These are phyloP conservation scores for Rhodeus uyekii DNA, from an alignment of 2,797 vertebrate species.

Conservation along the genomic window DNA sequence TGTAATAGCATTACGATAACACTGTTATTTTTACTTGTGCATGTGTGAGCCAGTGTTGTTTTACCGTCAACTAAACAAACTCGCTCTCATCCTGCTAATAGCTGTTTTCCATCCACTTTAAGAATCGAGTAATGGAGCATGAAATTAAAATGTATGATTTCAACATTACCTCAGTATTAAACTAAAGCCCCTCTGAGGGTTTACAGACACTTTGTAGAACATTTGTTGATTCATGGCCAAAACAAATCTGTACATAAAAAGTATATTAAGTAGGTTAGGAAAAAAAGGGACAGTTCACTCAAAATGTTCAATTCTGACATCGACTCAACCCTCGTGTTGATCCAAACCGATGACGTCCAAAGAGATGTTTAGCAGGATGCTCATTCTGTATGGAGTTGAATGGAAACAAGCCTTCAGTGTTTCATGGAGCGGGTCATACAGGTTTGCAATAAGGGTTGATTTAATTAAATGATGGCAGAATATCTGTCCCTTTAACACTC, in stretches of 20 bases:
- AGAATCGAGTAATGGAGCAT: slow-evolving; percentile 39
- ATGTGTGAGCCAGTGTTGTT: slow-evolving; percentile 41
- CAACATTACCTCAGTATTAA: slow-evolving; percentile 49
- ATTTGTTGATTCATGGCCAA: slow-evolving; percentile 39
- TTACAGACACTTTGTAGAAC: slow-evolving; percentile 42
- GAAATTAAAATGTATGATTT: slow-evolving; percentile 40
- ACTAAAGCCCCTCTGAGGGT: slow-evolving; percentile 23
- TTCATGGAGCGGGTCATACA: neutral
- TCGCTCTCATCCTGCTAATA: slow-evolving; percentile 18
- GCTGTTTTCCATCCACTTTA: slow-evolving; percentile 17
- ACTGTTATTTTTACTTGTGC: slow-evolving; percentile 32
- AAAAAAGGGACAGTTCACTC: neutral
- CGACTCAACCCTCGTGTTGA: neutral
- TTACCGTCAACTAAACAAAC: slow-evolving; percentile 21
- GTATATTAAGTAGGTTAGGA: slow-evolving; percentile 23
- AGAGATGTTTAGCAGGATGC: neutral
- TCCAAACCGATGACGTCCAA: neutral
- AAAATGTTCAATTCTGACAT: neutral
- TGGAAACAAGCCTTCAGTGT: neutral
- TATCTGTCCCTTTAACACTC: neutral
- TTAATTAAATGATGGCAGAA: neutral
- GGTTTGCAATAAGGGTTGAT: neutral
- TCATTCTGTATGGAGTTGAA: neutral
- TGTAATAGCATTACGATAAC: neutral
- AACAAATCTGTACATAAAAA: slow-evolving; percentile 51